Conservation (phyloP, 2,113 vertebrate genomes). For the Eudyptes chrysolophus region DNA sequence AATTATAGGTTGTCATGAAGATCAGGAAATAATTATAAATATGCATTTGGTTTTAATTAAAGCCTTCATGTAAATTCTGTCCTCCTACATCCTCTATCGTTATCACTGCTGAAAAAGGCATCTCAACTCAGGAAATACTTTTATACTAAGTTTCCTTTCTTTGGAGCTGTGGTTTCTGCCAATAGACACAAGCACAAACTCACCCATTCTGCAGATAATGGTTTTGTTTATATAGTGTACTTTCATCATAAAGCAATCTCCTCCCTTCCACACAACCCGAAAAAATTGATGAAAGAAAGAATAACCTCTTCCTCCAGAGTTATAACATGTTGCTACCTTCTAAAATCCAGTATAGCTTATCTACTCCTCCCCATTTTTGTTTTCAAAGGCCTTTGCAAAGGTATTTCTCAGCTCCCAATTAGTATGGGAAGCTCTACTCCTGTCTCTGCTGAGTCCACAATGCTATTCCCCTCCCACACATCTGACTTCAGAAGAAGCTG, state of each 20-base stretch:
- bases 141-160: not conserved
- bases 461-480: not conserved
- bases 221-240: not conserved
- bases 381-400: not conserved
- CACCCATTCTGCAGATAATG: not conserved
- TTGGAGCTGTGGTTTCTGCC: not conserved
- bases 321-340: not conserved
- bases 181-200: not conserved
- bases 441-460: not conserved
- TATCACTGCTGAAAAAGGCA: not conserved
- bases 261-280: not conserved
- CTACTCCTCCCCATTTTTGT: not conserved
- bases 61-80: not conserved
- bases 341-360: not conserved
- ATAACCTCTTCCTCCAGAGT: not conserved
- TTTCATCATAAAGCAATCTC: not conserved
- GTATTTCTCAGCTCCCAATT: not conserved
- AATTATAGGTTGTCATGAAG: not conserved
- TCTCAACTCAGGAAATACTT: not conserved
- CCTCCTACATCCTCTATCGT: not conserved
- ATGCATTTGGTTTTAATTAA: slow-evolving; percentile 23
- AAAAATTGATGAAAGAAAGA: not conserved
- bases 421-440: not conserved
- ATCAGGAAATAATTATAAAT: slow-evolving; percentile 2
- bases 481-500: not conserved